These are phyloP conservation scores for Drosophila prosaltans DNA, from an alignment of 1,140 invertebrate species.

Conservation along the genomic window DNA sequence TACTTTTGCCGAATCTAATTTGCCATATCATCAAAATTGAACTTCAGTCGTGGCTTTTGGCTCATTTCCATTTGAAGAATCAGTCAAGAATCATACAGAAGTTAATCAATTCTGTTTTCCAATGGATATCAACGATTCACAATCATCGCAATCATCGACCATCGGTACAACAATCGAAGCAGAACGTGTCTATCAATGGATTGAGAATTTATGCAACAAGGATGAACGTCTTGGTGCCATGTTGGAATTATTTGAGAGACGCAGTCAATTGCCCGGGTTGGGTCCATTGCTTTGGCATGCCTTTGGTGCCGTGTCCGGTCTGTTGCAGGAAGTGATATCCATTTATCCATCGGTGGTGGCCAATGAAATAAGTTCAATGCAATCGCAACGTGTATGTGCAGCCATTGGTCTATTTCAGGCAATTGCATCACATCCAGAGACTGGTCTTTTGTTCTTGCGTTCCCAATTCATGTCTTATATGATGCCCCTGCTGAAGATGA, in stretches of 20 bases:
- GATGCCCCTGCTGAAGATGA: constrained; percentile 40
- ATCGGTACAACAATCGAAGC: neutral
- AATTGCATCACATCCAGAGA: constrained; percentile 35
- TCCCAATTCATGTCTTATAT: constrained; percentile 36
- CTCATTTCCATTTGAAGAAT: neutral
- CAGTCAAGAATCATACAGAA: neutral
- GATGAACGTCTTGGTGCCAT: constrained; percentile 32
- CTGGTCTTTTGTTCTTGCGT: constrained; percentile 32
- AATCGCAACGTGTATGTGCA: constrained; percentile 45
- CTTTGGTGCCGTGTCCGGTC: constrained; percentile 40
- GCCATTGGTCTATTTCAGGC: constrained; percentile 44
- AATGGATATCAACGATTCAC: neutral
- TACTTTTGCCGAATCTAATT: neutral
- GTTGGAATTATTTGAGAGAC: constrained; percentile 43
- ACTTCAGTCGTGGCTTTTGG: neutral
- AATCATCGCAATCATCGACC: neutral
- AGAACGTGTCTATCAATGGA: constrained; percentile 35
- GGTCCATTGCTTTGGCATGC: constrained; percentile 46
- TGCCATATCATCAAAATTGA: neutral
- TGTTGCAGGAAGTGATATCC: constrained; percentile 43
- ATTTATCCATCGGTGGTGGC: constrained; percentile 25
- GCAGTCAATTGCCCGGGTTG: constrained; percentile 18
- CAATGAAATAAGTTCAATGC: constrained; percentile 19
- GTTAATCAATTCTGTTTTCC: neutral
- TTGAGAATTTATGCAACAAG: constrained; percentile 36